Evolutionary conservation across 1,140 invertebrate species (phyloP).

Genomic region (Antheraea mylitta): DNA sequence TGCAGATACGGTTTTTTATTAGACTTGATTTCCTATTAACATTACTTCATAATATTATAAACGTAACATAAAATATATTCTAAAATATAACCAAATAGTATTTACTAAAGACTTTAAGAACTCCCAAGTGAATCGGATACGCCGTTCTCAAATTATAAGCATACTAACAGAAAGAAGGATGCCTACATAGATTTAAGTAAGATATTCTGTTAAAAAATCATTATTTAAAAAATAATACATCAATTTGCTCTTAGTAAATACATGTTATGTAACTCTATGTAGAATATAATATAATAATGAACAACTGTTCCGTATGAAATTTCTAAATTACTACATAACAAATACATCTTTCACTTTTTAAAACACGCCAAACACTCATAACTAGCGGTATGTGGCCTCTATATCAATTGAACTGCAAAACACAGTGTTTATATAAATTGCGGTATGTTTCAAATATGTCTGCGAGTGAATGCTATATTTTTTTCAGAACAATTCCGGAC

Average conservation of each 20-base stretch:
- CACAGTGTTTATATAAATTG: neutral
- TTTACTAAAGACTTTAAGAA: no score
- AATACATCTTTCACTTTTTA: slow-evolving; percentile 4
- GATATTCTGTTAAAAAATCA: no score
- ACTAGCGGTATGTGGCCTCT: neutral
- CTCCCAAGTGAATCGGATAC: no score
- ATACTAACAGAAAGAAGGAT: no score
- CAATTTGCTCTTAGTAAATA: neutral
- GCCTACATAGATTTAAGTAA: no score
- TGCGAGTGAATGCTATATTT: neutral
- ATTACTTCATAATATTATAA: no score
- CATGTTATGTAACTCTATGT: neutral
- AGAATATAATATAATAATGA: neutral
- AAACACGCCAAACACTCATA: neutral
- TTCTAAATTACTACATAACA: neutral
- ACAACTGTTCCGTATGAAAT: neutral
- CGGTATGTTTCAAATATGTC: neutral
- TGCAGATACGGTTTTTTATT: no score
- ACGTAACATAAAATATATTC: no score
- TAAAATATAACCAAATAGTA: no score
- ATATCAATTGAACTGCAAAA: neutral
- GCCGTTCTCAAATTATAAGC: no score
- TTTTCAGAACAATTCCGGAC: neutral
- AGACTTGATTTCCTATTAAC: no score
- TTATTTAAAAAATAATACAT: no score